Conservation (phyloP, 2,888 invertebrate species). For the Ariolimax columbianus region DNA sequence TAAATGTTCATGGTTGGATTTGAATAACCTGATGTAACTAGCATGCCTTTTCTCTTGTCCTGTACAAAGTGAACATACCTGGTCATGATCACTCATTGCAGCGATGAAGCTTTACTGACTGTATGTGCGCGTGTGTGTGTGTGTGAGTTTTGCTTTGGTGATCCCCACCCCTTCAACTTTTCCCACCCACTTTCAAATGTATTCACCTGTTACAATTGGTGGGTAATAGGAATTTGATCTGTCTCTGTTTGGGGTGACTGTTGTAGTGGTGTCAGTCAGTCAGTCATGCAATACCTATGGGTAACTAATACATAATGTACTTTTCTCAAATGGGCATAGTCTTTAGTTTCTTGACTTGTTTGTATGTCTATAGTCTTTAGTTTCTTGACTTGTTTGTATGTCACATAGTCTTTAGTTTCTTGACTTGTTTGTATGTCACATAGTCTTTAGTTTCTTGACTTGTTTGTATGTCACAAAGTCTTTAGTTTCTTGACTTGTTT, state of each 20-base stretch:
- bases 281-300: conserved; percentile 29
- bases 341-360: background rate
- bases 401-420: background rate
- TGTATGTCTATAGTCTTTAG: background rate
- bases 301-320: conserved; percentile 41
- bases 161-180: background rate
- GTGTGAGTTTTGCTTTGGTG: background rate
- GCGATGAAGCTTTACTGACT: background rate
- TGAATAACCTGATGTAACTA: conserved; percentile 18
- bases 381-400: no score
- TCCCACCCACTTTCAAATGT: background rate
- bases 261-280: conserved; percentile 41
- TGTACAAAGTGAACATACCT: background rate
- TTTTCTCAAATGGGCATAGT: conserved; percentile 16
- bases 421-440: background rate
- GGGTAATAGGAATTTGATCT: background rate
- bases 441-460: no score
- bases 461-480: no score
- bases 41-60: conserved; percentile 16
- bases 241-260: conserved; percentile 52
- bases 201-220: background rate
- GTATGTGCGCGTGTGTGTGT: background rate
- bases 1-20: background rate
- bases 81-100: background rate
- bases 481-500: background rate